Evolutionary conservation across 2,113 vertebrate species (phyloP).

Genomic region (Paradisaea rubra): DNA sequence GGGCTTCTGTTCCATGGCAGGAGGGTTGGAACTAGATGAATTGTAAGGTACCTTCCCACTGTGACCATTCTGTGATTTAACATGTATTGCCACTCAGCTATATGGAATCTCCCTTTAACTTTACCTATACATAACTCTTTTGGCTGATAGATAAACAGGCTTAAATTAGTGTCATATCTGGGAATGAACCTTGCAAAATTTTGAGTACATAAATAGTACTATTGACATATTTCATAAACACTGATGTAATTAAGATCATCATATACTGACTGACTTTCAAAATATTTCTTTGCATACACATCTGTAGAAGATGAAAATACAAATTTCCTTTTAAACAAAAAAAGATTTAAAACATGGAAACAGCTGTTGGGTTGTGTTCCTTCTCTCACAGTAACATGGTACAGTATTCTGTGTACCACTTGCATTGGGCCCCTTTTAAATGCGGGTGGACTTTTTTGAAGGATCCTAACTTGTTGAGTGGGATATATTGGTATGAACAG

Average conservation of each 20-base stretch:
- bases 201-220: background rate
- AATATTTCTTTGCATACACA: background rate
- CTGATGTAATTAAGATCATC: background rate
- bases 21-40: background rate
- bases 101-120: background rate
- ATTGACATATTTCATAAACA: background rate
- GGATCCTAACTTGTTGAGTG: background rate
- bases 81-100: rapidly evolving
- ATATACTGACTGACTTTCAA: background rate
- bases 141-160: background rate
- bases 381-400: background rate
- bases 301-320: background rate
- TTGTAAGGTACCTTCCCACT: background rate
- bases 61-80: background rate
- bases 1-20: background rate
- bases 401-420: background rate
- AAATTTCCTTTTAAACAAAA: background rate
- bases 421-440: background rate
- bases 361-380: background rate
- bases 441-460: background rate
- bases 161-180: background rate
- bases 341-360: background rate
- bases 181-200: background rate
- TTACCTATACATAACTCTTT: background rate
- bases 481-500: background rate